Evolutionary conservation across 1,140 invertebrate species (phyloP).

Genomic region (Drosophila rufa): DNA sequence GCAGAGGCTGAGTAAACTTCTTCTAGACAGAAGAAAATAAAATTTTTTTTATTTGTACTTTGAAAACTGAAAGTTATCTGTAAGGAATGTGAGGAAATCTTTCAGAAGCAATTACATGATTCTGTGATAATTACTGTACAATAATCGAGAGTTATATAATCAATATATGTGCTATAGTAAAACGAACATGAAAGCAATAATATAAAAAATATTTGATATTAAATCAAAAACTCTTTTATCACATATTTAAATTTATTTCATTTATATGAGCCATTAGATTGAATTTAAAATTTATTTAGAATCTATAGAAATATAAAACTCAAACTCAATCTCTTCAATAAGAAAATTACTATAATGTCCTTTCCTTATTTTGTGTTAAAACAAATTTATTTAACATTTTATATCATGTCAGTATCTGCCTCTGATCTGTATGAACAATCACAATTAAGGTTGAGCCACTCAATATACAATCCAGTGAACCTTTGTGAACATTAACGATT

Average conservation of each 20-base stretch:
- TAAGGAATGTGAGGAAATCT: neutral
- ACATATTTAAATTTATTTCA: too few species aligned
- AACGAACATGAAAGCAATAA: neutral
- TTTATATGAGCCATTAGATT: neutral
- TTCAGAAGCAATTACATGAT: neutral
- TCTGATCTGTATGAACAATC: neutral
- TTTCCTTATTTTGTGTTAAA: neutral
- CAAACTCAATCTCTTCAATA: neutral
- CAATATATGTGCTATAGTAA: neutral
- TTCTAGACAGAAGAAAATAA: neutral
- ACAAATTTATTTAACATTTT: neutral
- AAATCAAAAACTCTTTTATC: too few species aligned
- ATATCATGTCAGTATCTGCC: neutral
- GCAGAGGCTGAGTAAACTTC: conserved; percentile 3
- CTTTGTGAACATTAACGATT: conserved; percentile 51
- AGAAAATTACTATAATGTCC: too few species aligned
- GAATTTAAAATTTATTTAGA: neutral
- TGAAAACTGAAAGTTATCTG: conserved; percentile 25
- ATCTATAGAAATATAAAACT: neutral
- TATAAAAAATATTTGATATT: neutral
- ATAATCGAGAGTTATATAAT: conserved; percentile 5
- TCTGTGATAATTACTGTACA: neutral
- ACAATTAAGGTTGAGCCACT: conserved; percentile 18
- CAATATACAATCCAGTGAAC: neutral
- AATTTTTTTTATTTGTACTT: conserved; percentile 1